Conservation (phyloP, 2,113 vertebrate genomes). For the Ochotona curzoniae region DNA sequence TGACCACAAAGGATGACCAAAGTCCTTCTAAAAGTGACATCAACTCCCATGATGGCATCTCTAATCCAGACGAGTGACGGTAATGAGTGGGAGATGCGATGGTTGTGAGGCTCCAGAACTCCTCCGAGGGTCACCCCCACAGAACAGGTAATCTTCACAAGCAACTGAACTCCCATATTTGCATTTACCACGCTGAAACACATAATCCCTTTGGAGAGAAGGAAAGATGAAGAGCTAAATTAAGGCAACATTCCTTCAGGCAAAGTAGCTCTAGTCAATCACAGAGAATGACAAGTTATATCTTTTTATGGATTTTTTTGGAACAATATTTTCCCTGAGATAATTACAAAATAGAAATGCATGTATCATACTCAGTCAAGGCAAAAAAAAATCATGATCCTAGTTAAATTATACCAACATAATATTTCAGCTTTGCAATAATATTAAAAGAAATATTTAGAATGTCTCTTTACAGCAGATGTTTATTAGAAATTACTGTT, state of each 20-base stretch:
- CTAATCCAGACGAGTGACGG: neutral
- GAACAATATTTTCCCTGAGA: constrained; percentile 47
- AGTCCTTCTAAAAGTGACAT: neutral
- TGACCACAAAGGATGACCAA: neutral
- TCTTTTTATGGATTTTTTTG: constrained; percentile 16
- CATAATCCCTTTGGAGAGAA: constrained; percentile 49
- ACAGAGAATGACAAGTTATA: neutral
- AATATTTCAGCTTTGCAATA: constrained; percentile 39
- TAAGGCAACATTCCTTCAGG: neutral
- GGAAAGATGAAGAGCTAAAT: constrained; percentile 37
- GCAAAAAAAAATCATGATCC: neutral
- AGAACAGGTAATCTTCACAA: constrained; percentile 54
- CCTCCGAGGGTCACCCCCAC: constrained; percentile 18
- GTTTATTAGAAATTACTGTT: constrained; percentile 51
- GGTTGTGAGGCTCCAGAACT: constrained; percentile 20
- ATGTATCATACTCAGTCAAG: constrained; percentile 59
- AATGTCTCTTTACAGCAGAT: neutral
- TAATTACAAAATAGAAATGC: constrained; percentile 47
- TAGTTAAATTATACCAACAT: constrained; percentile 25
- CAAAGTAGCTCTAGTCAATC: neutral
- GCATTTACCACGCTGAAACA: neutral
- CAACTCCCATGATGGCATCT: neutral
- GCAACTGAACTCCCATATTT: constrained; percentile 32
- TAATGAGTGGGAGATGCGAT: neutral
- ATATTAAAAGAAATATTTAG: constrained; percentile 45